Base-by-base conservation (phyloP, 2,797 vertebrate species). In the Oreonectes daqikongensis region DNA sequence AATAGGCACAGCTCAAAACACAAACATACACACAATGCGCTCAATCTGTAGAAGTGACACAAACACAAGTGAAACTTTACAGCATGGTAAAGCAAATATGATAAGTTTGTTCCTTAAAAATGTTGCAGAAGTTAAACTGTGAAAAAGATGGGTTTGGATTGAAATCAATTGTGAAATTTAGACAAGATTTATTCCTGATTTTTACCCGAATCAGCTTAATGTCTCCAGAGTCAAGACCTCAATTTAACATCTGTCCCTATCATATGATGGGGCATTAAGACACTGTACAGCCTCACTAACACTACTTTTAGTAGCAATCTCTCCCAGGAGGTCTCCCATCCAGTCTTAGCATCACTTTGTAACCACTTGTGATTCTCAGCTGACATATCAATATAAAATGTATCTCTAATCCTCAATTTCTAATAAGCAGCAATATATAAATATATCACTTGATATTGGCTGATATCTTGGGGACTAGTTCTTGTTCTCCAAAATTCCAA, bases 1-100 rank as follows among this genome's bases (percentile, higher is more conserved):
- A 61, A 46, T 32, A 38, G 26, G 40, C 69, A 32, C 8, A 46
- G 40, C 40, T 60, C 18, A 72, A 60, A 72, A 61, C 26, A 73
- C 17, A 50, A n/a, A 72, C 44, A 72, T 9, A 38, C 11, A 63
- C 40, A 20, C 7, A 35, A 35, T 35, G 7, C 9, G 4, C 32
- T 35, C 8, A 35, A 35, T 8, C 32, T 35, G 32, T 35, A 17
- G 3, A 38, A 48, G 46, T n/a, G n/a, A n/a, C 5, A 55, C 66
- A 67, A 30, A 8, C 32, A 35, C 8, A 35, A 35, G 0, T 18
- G 40, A 66, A 67, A 42, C 40, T 14, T 24, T 18, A 35, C 35
- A 52, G 14, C 20, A 22, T 22, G 10, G 46, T n/a, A 42, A 14
- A 12, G 40, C 40, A 15, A 14, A 42, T 42, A 35, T 10, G 35